phyloP scores from a whole-genome alignment of 2,113 vertebrate genomes.

The Hemicordylus capensis region DNA sequence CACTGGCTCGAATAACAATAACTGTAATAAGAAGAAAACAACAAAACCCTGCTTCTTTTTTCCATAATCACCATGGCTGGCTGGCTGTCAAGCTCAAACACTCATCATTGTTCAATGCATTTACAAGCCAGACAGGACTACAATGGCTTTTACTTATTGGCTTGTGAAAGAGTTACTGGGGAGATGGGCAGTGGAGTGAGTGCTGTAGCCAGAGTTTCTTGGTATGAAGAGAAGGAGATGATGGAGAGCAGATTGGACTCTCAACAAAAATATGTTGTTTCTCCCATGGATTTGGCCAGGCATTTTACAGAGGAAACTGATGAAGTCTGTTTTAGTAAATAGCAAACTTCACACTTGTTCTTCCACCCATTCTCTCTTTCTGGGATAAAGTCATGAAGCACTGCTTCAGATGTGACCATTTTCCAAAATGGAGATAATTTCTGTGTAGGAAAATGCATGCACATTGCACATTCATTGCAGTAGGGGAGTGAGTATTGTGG shows the following conservation, averaged over 20 bases:
- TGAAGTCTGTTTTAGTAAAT: constrained; percentile 19
- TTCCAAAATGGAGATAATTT: neutral
- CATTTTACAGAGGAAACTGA: neutral
- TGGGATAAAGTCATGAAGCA: neutral
- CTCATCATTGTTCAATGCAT: constrained; percentile 57
- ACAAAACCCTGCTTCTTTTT: constrained; percentile 59
- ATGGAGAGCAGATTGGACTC: constrained; percentile 40
- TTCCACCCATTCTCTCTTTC: constrained; percentile 1
- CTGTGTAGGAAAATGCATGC: neutral
- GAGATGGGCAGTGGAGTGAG: constrained; percentile 39
- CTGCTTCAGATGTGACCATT: neutral
- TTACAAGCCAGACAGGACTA: constrained; percentile 71
- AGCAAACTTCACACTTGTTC: neutral
- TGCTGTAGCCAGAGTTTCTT: constrained; percentile 40
- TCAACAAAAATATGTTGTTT: constrained; percentile 29
- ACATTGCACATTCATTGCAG: neutral
- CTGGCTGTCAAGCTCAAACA: constrained; percentile 61
- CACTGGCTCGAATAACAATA: constrained; percentile 71
- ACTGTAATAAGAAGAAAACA: constrained; percentile 44
- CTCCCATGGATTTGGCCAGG: constrained; percentile 3
- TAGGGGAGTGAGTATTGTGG: constrained; percentile 29
- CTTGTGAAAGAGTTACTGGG: constrained; percentile 43
- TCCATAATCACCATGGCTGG: constrained; percentile 59
- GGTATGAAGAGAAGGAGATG: constrained; percentile 2
- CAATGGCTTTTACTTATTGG: constrained; percentile 69